These are phyloP conservation scores for Columba guinea DNA, from an alignment of 2,797 vertebrate genomes.

Conservation along the genomic window DNA sequence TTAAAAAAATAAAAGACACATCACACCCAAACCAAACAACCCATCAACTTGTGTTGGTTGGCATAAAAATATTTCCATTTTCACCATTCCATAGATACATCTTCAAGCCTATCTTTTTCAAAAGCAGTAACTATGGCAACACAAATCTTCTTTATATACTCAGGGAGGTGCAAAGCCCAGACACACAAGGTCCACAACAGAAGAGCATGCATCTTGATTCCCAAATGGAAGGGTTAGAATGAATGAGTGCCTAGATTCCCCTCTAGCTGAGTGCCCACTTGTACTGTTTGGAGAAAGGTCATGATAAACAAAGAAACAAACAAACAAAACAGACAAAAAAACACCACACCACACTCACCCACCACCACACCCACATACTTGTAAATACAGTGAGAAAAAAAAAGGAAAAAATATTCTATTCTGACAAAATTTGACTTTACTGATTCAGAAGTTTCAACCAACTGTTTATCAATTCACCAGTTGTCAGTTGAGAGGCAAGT, in stretches of 20 bases:
- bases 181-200: neutral
- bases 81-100: neutral
- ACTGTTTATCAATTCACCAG: neutral
- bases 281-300: neutral
- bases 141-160: neutral
- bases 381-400: neutral
- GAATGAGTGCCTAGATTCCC: neutral
- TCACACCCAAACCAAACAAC: neutral
- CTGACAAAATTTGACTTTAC: neutral
- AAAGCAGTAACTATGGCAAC: slow-evolving; percentile 2
- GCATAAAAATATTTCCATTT: neutral
- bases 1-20: neutral
- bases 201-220: neutral
- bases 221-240: neutral
- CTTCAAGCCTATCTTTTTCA: neutral
- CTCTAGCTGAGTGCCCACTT: neutral
- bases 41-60: neutral
- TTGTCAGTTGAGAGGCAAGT: neutral
- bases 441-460: neutral
- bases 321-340: neutral
- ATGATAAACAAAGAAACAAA: neutral
- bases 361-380: neutral
- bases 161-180: neutral
- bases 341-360: neutral
- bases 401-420: neutral